Evolutionary conservation across 2,888 invertebrate species (phyloP), one percentile per base, ranked within the genome.

Genomic region (Zaprionus obscuricornis): DNA sequence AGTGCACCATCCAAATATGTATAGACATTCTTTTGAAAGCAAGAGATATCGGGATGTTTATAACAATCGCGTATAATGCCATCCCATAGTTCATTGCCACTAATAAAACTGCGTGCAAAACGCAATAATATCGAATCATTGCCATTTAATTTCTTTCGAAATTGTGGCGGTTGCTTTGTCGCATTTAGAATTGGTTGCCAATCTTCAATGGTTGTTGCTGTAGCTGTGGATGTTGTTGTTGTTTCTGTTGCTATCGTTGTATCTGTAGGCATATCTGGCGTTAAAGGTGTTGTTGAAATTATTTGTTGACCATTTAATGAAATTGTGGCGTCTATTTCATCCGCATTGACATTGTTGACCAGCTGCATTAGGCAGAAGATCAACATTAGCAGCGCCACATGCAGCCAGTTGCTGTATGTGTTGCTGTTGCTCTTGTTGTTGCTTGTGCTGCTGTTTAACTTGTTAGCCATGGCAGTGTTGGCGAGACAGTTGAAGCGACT

Each of bases 11-110:
- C 93, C 63, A 96, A 89, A 81, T 94, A 96, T n/a, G 92, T 91
- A 83, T 94, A 94, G 22, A 96, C 93, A 83, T 94, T 95, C 79
- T 94, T 94, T 82, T 95, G 95, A 51, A 96, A 93, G 87, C 96
- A 96, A 68, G 93, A 92, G 83, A 94, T 91, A 59, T 94, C 92
- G 11, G 95, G 93, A 45, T 92, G 91, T 7, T 90, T 91, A 36
- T 92, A 92, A 86, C 96, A 96, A 84, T 95, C 94, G 64, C 92
- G 93, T 47, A 95, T 91, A 64, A 96, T 92, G 56, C 93, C 93
- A 72, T 93, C 93, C 96, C 96, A 96, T 43, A 96, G 90, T 62
- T 92, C 91, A 68, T 95, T 95, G 40, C 93, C 93, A 70, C 92
- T 93, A 22, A 87, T 71, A 29, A 88, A 84, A 17, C 83, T 79